phyloP scores from a whole-genome alignment of 2,797 vertebrate genomes.

The Salmo trutta region DNA sequence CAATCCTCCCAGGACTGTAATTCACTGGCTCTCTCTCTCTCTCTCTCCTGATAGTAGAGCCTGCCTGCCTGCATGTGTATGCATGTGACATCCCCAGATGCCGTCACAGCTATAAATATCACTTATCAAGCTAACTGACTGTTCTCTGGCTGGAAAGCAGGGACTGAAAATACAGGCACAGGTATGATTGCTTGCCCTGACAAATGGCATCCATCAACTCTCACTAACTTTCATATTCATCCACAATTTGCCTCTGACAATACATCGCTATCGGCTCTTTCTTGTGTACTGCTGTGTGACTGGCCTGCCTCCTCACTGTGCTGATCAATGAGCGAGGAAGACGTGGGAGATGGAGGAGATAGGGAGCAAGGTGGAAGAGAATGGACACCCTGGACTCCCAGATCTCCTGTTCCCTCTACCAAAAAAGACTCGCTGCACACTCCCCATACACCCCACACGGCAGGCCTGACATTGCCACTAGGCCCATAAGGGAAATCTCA shows the following conservation, averaged over 20 bases:
- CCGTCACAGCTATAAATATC: conserved; percentile 71
- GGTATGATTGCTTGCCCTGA: conserved; percentile 67
- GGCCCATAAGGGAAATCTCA: conserved; percentile 30
- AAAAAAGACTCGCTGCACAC: neutral
- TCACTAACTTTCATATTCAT: conserved; percentile 59
- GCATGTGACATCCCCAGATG: conserved; percentile 42
- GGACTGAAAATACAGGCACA: conserved; percentile 44
- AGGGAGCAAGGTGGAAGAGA: neutral
- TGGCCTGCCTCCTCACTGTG: neutral
- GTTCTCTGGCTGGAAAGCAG: conserved; percentile 42
- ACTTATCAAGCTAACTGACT: conserved; percentile 68
- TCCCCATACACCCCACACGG: neutral
- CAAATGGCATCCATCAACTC: conserved; percentile 70
- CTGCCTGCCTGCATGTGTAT: conserved; percentile 38
- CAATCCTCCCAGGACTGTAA: conserved; percentile 20
- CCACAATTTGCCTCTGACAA: conserved; percentile 37
- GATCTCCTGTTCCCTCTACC: too few species aligned
- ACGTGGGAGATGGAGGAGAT: neutral
- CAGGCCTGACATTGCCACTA: conserved; percentile 30
- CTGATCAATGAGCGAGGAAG: neutral
- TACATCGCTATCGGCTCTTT: conserved; percentile 34
- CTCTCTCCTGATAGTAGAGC: conserved; percentile 31
- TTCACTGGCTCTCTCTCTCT: neutral
- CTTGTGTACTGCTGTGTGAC: neutral
- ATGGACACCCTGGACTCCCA: neutral